A percentile compares a stretch with the other conserved stretches of the same genome.
Evolutionary conservation across 1,140 invertebrate species (phyloP).

Genomic region (Chionoecetes opilio): DNA sequence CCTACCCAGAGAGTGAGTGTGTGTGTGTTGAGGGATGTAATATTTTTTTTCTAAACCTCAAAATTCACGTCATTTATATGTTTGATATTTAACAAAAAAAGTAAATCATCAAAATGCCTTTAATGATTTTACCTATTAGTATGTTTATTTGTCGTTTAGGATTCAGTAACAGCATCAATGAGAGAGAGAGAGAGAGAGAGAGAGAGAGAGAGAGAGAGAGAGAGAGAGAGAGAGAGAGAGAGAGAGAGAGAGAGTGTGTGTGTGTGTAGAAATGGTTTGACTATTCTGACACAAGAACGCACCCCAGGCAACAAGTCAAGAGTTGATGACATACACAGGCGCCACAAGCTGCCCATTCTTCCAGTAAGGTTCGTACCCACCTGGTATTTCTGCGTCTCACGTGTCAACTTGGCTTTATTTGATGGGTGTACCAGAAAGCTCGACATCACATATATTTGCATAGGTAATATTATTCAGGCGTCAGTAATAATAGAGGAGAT

Average conservation of each 20-base stretch:
- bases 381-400: neutral
- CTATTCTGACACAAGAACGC: neutral
- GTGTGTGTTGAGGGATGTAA: neutral
- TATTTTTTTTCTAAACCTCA: too few relatives aligned
- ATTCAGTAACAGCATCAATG: neutral
- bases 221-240: too few relatives aligned
- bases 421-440: neutral
- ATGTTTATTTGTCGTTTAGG: neutral
- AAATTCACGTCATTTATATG: neutral
- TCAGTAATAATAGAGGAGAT: neutral
- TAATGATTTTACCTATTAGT: neutral
- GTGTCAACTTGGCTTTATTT: neutral
- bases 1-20: too few relatives aligned
- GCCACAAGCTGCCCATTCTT: neutral
- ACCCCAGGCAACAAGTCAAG: neutral
- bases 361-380: neutral
- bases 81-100: neutral
- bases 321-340: conserved; percentile 15
- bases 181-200: too few relatives aligned
- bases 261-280: neutral
- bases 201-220: too few relatives aligned
- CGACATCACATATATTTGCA: neutral
- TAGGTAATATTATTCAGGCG: neutral
- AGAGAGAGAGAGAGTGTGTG: too few relatives aligned
- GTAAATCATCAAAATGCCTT: neutral